Evolutionary conservation across 2,888 invertebrate genomes (phyloP).

Genomic region (Loripinus fragilis): DNA sequence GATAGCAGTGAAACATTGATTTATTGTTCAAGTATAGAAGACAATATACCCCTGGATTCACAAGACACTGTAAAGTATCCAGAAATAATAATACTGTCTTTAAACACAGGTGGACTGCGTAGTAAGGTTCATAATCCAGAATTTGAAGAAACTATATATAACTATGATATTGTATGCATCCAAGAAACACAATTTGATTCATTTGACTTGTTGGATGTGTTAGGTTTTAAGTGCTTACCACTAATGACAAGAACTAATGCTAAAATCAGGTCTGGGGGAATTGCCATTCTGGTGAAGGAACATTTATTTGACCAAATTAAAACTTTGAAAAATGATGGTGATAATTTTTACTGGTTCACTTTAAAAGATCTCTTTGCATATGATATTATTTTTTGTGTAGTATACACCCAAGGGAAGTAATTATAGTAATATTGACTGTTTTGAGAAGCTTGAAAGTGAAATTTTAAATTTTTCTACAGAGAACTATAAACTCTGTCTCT

Average conservation of each 20-base stretch:
- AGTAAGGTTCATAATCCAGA: background rate
- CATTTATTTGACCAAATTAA: conserved; percentile 1
- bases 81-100: background rate
- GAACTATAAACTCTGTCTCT: background rate
- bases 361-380: conserved; percentile 1
- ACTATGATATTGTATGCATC: background rate
- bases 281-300: background rate
- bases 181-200: background rate
- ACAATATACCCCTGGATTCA: background rate
- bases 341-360: conserved; percentile 7
- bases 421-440: background rate
- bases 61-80: background rate
- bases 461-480: background rate
- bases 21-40: background rate
- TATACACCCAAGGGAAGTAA: conserved; percentile 1
- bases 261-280: background rate
- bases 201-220: background rate
- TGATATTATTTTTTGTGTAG: background rate
- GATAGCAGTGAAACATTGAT: background rate
- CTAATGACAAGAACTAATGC: background rate
- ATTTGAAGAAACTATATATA: background rate
- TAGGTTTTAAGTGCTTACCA: background rate
- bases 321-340: background rate
- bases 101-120: background rate
- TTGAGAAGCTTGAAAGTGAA: background rate